Evolutionary conservation across 1,140 invertebrate genomes (phyloP), one percentile per base, ranked within the genome.

Genomic region (Drosophila seguyi): DNA sequence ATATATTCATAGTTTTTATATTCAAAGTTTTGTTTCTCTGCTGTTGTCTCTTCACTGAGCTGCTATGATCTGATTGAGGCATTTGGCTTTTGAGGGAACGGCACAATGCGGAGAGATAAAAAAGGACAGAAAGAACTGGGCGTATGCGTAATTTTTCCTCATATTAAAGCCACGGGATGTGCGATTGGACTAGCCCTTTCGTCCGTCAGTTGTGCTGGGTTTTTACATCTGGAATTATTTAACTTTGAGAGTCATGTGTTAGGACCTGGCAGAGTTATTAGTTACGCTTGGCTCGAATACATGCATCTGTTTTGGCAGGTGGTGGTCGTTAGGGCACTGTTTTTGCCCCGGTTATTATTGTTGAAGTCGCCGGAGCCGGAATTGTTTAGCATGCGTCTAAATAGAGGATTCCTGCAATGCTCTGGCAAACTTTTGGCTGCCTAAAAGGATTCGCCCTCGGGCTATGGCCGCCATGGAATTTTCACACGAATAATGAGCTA

Each of bases 81-180:
- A 80, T 76, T 81, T 47, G 56, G 55, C 29, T 68, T 61, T 66
- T 67, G 52, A 74, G 39, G 42, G 27, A 69, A 44, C 47, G 53
- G 13, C 20, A 52, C n/a, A 57, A 3, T 4, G n/a, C 22, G 14
- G 22, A 16, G 22, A 22, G 22, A 20, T 13, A 29, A 42, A 25
- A 16, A 29, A n/a, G 14, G 56, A 13, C 36, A 48, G 18, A 1
- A 45, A 18, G 20, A 34, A 22, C n/a, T 8, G 59, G 41, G 29
- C 72, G 71, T 55, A 68, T 69, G 38, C 66, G 62, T 57, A 75
- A 75, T 75, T 75, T 75, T 75, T 75, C 6, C 59, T 42, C 18
- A 75, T 56, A 74, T 55, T 52, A 42, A 56, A 44, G 69, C 27
- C 50, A 27, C 14, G 6, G 13, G 11, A 27, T 41, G 48, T 72